Evolutionary conservation across 2,888 invertebrate genomes (phyloP).

Genomic region (Pyrochroa serraticornis): DNA sequence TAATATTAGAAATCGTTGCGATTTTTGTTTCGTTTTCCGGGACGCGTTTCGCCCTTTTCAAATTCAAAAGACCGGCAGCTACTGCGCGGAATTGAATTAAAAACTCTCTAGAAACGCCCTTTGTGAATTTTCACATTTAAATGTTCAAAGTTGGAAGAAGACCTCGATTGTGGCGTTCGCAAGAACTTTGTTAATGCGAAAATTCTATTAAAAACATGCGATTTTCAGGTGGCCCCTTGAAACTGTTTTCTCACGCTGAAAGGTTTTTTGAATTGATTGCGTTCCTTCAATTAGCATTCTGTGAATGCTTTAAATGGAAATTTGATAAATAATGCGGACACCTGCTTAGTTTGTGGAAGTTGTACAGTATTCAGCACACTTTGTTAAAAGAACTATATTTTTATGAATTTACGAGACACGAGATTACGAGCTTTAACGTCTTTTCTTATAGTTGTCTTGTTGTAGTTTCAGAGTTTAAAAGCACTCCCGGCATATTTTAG

Average conservation of each 20-base stretch:
- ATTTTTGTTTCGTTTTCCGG: slow-evolving; percentile 20
- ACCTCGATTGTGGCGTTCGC: slow-evolving; percentile 23
- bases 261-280: slow-evolving; percentile 4
- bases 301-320: not conserved
- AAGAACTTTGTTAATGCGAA: slow-evolving; percentile 31
- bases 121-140: slow-evolving; percentile 37
- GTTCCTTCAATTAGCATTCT: slow-evolving; percentile 5
- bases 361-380: too few species aligned
- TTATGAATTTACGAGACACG: too few species aligned
- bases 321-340: too few species aligned
- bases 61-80: slow-evolving; percentile 28
- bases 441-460: too few species aligned
- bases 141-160: slow-evolving; percentile 30
- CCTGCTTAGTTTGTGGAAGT: too few species aligned
- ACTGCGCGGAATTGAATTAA: slow-evolving; percentile 38
- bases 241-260: not conserved
- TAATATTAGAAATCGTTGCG: slow-evolving; percentile 22
- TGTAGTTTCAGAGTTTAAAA: too few species aligned
- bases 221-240: slow-evolving; percentile 32
- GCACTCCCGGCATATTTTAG: too few species aligned
- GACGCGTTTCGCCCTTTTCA: slow-evolving; percentile 15
- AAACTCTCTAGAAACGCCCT: slow-evolving; percentile 36
- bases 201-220: slow-evolving; percentile 32
- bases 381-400: too few species aligned
- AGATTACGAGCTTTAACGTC: too few species aligned